Conservation (phyloP, 1,140 invertebrate species). For the Asbolus verrucosus region DNA sequence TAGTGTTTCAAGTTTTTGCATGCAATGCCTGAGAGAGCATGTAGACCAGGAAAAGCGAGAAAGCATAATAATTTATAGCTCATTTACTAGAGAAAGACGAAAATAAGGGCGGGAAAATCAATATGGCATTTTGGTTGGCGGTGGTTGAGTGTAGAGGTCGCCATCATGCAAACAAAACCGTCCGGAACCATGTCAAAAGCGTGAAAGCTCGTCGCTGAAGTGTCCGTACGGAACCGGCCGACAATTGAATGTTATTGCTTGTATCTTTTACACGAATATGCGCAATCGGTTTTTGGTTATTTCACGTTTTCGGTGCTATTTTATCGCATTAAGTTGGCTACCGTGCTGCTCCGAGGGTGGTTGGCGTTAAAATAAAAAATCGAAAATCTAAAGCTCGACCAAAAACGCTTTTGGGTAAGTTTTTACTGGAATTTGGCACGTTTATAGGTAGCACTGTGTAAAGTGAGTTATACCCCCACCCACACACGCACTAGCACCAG, state of each 20-base stretch:
- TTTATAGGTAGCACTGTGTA: too few species aligned
- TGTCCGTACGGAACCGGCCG: slow-evolving; percentile 34
- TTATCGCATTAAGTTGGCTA: slow-evolving; percentile 63
- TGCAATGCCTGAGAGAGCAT: too few species aligned
- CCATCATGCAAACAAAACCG: slow-evolving; percentile 10
- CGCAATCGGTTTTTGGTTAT: slow-evolving; percentile 56
- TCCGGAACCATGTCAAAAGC: slow-evolving; percentile 42
- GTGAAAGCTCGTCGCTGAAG: slow-evolving; percentile 15
- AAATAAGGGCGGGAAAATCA: slow-evolving; percentile 58
- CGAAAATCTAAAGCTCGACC: slow-evolving; percentile 37
- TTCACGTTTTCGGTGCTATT: slow-evolving; percentile 62
- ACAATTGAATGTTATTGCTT: slow-evolving; percentile 12
- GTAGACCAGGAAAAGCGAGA: too few species aligned
- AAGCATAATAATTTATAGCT: slow-evolving; percentile 59
- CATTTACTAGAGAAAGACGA: slow-evolving; percentile 59
- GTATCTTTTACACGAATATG: slow-evolving; percentile 53
- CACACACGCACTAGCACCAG: too few species aligned
- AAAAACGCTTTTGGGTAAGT: slow-evolving; percentile 14
- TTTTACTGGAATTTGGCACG: neutral
- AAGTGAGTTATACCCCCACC: too few species aligned
- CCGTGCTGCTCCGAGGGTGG: slow-evolving; percentile 62
- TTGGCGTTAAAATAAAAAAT: slow-evolving; percentile 55
- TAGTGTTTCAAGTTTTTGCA: neutral
- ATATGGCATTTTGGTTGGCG: slow-evolving; percentile 44
- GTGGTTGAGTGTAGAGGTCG: slow-evolving; percentile 18